Conservation (phyloP, 2,797 vertebrate species). For the Mustela erminea region DNA sequence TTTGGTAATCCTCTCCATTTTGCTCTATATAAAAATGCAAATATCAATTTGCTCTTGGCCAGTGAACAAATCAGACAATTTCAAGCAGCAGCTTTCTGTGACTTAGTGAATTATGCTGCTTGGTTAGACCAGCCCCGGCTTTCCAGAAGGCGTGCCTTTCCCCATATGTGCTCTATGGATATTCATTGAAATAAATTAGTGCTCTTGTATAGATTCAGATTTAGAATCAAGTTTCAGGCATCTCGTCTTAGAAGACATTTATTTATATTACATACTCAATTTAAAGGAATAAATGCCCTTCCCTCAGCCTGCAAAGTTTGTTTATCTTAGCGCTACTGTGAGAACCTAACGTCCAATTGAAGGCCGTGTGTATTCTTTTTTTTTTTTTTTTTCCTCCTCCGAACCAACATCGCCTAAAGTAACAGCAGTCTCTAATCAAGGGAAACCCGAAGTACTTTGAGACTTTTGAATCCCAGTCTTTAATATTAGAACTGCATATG, state of each 20-base stretch:
- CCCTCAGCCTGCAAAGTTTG: slow-evolving; percentile 60
- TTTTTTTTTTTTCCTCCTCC: slow-evolving; percentile 53
- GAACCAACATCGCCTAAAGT: slow-evolving; percentile 49
- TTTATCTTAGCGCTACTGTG: slow-evolving; percentile 80
- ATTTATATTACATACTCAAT: slow-evolving; percentile 71
- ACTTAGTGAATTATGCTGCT: background rate
- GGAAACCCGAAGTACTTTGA: slow-evolving; percentile 57
- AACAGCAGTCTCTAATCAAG: slow-evolving; percentile 80
- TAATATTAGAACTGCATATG: slow-evolving; percentile 72
- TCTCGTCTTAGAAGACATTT: slow-evolving; percentile 69
- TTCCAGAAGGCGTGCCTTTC: background rate
- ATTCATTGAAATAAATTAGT: slow-evolving; percentile 18
- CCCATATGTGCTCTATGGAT: background rate
- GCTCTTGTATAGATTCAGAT: background rate
- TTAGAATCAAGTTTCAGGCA: slow-evolving; percentile 67
- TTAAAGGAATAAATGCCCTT: slow-evolving; percentile 74
- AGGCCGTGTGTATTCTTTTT: slow-evolving; percentile 11
- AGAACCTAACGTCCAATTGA: slow-evolving; percentile 71
- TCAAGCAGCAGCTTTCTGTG: background rate
- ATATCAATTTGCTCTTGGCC: slow-evolving; percentile 52
- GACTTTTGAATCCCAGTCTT: slow-evolving; percentile 72
- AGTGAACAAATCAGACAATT: background rate
- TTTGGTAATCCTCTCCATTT: slow-evolving; percentile 48
- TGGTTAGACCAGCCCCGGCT: background rate
- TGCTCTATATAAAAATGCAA: slow-evolving; percentile 44